These are phyloP conservation scores for Siniperca undulata DNA, from an alignment of 2,797 vertebrate species.

Conservation along the genomic window DNA sequence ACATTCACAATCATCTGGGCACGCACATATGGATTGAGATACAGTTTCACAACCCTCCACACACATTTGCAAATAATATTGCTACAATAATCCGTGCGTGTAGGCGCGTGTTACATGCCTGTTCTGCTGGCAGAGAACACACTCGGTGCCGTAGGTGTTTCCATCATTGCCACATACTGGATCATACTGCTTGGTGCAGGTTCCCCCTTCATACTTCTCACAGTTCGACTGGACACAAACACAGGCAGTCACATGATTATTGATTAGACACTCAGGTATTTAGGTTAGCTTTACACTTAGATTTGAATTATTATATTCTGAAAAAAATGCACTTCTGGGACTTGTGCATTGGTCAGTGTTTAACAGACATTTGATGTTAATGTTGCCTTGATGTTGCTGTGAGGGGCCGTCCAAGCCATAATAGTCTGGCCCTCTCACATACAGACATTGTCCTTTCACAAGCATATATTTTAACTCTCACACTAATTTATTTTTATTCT, in stretches of 20 bases:
- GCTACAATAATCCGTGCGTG: neutral
- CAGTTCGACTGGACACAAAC: constrained; percentile 52
- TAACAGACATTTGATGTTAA: too few species aligned
- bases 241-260: constrained; percentile 5
- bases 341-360: too few species aligned
- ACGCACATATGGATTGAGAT: too few species aligned
- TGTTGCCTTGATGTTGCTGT: too few species aligned
- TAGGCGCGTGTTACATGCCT: constrained; percentile 36
- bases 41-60: too few species aligned
- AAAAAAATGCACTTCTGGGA: neutral
- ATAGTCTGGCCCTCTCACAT: too few species aligned
- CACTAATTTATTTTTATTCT: too few species aligned
- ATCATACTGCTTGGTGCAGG: constrained; percentile 57
- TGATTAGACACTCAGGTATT: neutral
- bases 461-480: too few species aligned
- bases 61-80: too few species aligned
- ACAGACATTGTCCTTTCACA: too few species aligned
- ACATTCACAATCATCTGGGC: too few species aligned
- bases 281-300: neutral
- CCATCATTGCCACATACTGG: constrained; percentile 72
- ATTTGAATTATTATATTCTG: neutral
- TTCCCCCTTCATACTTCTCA: neutral
- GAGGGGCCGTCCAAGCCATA: too few species aligned
- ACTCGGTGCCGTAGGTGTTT: constrained; percentile 53
- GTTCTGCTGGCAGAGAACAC: constrained; percentile 64